These are phyloP conservation scores for Rhombomys opimus DNA, from an alignment of 2,113 vertebrate genomes.

Conservation along the genomic window DNA sequence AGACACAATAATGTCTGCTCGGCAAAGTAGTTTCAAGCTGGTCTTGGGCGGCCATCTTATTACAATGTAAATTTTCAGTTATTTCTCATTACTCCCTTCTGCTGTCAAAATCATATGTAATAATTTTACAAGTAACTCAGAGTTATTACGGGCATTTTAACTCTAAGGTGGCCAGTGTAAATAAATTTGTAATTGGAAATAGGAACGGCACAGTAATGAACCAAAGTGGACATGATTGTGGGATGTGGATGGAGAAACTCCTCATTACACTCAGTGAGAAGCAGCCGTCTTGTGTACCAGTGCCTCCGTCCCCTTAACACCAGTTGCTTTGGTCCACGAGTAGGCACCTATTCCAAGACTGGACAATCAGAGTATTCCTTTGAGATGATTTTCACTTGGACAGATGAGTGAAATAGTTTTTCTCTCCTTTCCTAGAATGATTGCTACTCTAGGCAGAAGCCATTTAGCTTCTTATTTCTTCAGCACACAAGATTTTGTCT, in stretches of 20 bases:
- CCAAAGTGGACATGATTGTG: too few species aligned
- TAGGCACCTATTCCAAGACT: not conserved
- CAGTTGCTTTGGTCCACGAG: not conserved
- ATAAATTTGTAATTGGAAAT: not conserved
- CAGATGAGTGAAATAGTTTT: not conserved
- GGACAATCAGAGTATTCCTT: not conserved
- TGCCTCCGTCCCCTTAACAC: not conserved
- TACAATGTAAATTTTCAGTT: not conserved
- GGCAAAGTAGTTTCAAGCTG: not conserved
- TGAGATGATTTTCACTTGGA: not conserved
- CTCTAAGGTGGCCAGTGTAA: not conserved
- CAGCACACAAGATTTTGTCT: not conserved
- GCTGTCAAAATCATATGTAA: not conserved
- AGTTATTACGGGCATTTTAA: not conserved
- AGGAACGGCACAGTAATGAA: not conserved
- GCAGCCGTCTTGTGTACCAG: not conserved
- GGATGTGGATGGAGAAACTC: not conserved
- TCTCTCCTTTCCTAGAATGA: not conserved
- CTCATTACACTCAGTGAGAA: not conserved
- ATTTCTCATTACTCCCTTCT: not conserved
- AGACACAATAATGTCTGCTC: not conserved
- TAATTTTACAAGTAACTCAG: not conserved
- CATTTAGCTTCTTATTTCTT: not conserved
- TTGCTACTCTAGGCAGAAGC: not conserved
- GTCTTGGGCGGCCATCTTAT: constrained; percentile 3